Base-by-base conservation (phyloP, 2,888 invertebrate species). In the Diarsia brunnea region DNA sequence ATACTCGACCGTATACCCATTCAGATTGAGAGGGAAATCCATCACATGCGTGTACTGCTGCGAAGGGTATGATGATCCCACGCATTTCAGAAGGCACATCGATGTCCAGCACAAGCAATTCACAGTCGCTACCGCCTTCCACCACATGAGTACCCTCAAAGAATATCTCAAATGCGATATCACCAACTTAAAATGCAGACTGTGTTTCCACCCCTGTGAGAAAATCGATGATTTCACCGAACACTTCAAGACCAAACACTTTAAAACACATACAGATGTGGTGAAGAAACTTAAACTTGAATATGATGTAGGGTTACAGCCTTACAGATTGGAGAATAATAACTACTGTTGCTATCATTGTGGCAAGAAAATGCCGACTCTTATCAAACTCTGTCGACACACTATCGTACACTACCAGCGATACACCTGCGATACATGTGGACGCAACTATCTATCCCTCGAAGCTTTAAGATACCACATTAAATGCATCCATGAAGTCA, bases 21-120 rank as follows among this genome's bases (percentile, higher is more conserved):
- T 96, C 93, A 92, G 96, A 85, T 90, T 95, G 74, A 91, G 90
- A 72, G 93, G 93, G 16, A 93, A 93, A 78, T 85, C 81, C 21
- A 88, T 95, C 85, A 90, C 94, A 74, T 96, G 96, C 87, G 95
- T 95, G 81, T 96, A 94, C 91, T 96, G 96, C 91, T 91, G 92
- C 81, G 95, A 96, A 58, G 90, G 92, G 47, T 94, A 91, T 77
- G 90, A 91, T 38, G 93, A 94, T 21, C 95, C 95, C 0, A 87
- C 87, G 11, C 87, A 88, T 19, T 95, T 92, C 84, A 92, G 95
- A 68, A 79, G 79, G 8, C 96, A 96, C 79, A 88, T 95, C 81
- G 92, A 93, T 66, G 88, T 89, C 1, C 86, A 84, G 11, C 96
- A 96, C 79, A 81, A 89, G 79, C 84, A 88, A 10, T 93, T 94